These are phyloP conservation scores for Phenganax subtilis DNA, from an alignment of 92 coral and sea anemone genomes.

Conservation along the genomic window DNA sequence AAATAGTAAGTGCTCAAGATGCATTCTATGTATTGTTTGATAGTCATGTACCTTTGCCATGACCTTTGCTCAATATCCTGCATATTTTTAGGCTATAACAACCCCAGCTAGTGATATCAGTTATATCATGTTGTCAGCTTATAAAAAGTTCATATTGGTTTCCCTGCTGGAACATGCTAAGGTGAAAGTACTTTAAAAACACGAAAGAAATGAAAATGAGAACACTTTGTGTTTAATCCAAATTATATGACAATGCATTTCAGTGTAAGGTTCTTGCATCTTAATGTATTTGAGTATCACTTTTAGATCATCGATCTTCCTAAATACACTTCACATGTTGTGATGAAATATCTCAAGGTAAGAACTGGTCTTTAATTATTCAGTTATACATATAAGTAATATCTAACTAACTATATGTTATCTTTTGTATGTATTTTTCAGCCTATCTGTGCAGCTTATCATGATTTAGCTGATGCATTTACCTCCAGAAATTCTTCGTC, in stretches of 20 bases:
- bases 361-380: background rate
- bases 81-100: conserved; percentile 69
- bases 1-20: conserved; percentile 70
- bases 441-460: conserved; percentile 89
- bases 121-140: conserved; percentile 85
- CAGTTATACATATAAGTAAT: background rate
- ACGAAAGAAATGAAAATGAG: background rate
- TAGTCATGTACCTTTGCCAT: background rate
- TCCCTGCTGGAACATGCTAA: conserved; percentile 89
- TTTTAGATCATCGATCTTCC: conserved; percentile 78
- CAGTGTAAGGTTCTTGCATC: background rate
- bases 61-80: background rate
- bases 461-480: conserved; percentile 74
- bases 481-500: conserved; percentile 68
- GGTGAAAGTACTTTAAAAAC: conserved; percentile 39
- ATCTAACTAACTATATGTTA: background rate
- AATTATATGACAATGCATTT: background rate
- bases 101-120: conserved; percentile 98
- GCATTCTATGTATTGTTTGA: background rate
- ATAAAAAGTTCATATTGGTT: conserved; percentile 82
- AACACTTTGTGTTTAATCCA: background rate
- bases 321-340: conserved; percentile 96
- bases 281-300: background rate
- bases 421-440: conserved; percentile 14
- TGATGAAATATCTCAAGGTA: conserved; percentile 91